Percentiles rank a stretch among this genome's conserved stretches.
Evolutionary conservation across 2,888 invertebrate species (phyloP).

Genomic region (Heteromurus nitidus): DNA sequence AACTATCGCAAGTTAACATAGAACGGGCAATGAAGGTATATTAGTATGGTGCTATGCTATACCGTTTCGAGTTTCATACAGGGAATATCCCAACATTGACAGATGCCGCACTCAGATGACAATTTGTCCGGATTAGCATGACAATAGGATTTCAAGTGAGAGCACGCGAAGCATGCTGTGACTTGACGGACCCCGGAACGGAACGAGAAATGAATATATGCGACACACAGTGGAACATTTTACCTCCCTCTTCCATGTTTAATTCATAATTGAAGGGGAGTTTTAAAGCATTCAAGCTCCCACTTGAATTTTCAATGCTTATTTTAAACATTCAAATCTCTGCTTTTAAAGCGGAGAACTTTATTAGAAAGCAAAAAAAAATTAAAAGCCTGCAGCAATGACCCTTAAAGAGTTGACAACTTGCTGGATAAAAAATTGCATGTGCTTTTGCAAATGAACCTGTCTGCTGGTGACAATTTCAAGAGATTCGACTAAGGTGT

Average conservation of each 20-base stretch:
- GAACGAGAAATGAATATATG: too few relatives aligned
- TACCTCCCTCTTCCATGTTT: slow-evolving; percentile 51
- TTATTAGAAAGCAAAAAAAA: too few relatives aligned
- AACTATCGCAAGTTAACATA: too few relatives aligned
- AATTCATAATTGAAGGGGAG: slow-evolving; percentile 59
- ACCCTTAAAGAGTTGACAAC: slow-evolving; percentile 46
- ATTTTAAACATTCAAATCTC: slow-evolving; percentile 19
- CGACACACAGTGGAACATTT: slow-evolving; percentile 55
- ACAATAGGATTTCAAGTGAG: slow-evolving; percentile 55
- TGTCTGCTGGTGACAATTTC: slow-evolving; percentile 38
- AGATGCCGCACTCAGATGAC: slow-evolving; percentile 56
- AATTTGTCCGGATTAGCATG: slow-evolving; percentile 57
- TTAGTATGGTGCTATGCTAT: too few relatives aligned
- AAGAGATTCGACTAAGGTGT: slow-evolving; percentile 15
- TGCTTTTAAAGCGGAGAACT: too few relatives aligned
- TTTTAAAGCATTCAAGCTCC: slow-evolving; percentile 49
- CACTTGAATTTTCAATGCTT: slow-evolving; percentile 52
- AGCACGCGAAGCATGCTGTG: slow-evolving; percentile 35
- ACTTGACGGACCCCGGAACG: background rate
- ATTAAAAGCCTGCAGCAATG: slow-evolving; percentile 37
- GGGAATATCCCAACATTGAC: too few relatives aligned
- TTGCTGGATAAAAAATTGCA: background rate
- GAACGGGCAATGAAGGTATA: too few relatives aligned
- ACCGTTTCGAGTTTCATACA: too few relatives aligned
- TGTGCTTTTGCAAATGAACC: background rate